A percentile compares a stretch with the other conserved stretches of the same genome.
These are phyloP conservation scores for Lophura nycthemera DNA, from an alignment of 2,113 vertebrate species.

Conservation along the genomic window DNA sequence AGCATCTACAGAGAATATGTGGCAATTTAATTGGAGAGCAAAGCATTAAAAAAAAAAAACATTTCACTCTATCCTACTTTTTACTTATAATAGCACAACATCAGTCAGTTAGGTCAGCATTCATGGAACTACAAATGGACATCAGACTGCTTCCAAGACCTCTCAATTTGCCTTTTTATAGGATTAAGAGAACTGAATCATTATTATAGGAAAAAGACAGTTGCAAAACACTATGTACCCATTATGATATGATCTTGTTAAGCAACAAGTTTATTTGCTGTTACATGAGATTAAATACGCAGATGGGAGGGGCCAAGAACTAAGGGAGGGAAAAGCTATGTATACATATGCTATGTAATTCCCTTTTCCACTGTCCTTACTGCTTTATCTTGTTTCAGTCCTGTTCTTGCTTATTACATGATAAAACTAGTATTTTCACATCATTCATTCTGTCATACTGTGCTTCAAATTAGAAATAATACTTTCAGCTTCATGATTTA, in stretches of 20 bases:
- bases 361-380: not conserved
- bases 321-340: not conserved
- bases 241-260: slow-evolving; percentile 3
- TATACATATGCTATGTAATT: not conserved
- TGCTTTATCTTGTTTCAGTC: not conserved
- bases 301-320: not conserved
- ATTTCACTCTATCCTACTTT: not conserved
- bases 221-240: not conserved
- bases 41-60: not conserved
- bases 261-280: not conserved
- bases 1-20: not conserved
- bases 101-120: not conserved
- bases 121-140: not conserved
- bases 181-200: not conserved
- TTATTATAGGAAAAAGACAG: not conserved
- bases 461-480: not conserved
- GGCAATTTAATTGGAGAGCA: rapidly evolving
- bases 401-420: not conserved
- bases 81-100: not conserved
- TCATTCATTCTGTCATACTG: not conserved
- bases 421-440: rapidly evolving
- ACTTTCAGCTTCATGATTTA: not conserved
- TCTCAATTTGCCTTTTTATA: not conserved
- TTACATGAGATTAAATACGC: not conserved
- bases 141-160: not conserved